Evolutionary conservation across 2,888 invertebrate genomes (phyloP), one percentile per base, ranked within the genome.

Genomic region (Apotomis capreana): DNA sequence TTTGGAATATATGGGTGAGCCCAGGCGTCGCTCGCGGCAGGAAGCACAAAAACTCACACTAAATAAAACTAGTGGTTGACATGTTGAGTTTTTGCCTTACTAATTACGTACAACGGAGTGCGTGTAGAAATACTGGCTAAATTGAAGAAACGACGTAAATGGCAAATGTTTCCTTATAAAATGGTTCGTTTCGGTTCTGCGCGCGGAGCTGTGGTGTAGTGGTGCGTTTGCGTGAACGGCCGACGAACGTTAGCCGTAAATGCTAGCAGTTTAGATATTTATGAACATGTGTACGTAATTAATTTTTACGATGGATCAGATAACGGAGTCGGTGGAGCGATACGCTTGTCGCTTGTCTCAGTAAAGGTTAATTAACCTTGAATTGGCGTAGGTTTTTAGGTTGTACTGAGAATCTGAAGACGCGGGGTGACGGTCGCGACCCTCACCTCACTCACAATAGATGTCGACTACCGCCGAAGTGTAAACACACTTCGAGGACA

Each of bases 271-370:
- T 90, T 87, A 89, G 90, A 92, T 91, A 90, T 91, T 91, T 91
- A 90, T 89, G 89, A 91, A 92, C 92, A 92, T 91, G 89, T 92
- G 92, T 92, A 91, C 84, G 90, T 90, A 92, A 92, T 92, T 92
- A 92, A 91, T 92, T 90, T 92, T 92, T 91, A 92, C 90, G 89
- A 89, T 85, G 88, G 88, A 91, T 92, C 92, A 87, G 92, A 92
- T 92, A 91, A 88, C 87, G 83, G 84, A 83, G 83, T 84, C 87
- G 87, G 82, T 87, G 85, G 88, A 88, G 87, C 88, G 90, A 88
- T 89, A 90, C 89, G 89, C 84, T 86, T 87, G 89, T 88, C 89
- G 86, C 85, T 82, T 81, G 83, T 83, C 85, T 86, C 78, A 81
- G 78, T 74, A 75, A 87, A 88, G 88, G 88, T 88, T 90, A 89